Base-by-base conservation (phyloP, 2,888 invertebrate genomes). In the Drosophila eohydei region DNA sequence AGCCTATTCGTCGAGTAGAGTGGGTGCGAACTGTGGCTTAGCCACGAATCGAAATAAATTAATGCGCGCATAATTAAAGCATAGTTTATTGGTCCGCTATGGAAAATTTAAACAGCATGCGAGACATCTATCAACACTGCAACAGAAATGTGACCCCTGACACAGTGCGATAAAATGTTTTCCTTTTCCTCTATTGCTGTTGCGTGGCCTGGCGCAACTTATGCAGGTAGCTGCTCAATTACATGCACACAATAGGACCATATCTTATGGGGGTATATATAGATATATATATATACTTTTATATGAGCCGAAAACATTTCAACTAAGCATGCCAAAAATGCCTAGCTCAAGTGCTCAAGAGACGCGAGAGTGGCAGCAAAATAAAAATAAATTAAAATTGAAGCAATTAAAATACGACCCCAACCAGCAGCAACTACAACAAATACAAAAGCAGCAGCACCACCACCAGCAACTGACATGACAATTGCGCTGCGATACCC, bases 361-460 rank as follows among this genome's bases (percentile, higher is more conserved):
- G 38, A 26, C 12, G 44, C 48, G 28, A 51, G 50, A 32, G 36
- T 43, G 43, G 50, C 43, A 54, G 11, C 43, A 26, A 68, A 65
- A 72, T 66, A 71, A 70, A 88, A 78, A 66, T 84, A 85, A 89
- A 89, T 85, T 90, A 66, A 77, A 90, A 73, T 71, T 77, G 70
- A 78, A 86, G 89, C 87, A 86, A 86, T 86, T 89, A 86, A 86
- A 86, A 86, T 80, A 68, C 82, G 70, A 60, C 44, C 65, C 60
- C 79, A 65, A 78, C 67, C 75, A 65, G 67, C 64, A 63, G 59
- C 61, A 38, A 41, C 51, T 3, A 26, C 55, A 55, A 11, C 57
- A 56, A 1, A 52, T 21, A 4, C 16, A 36, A 1, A 12, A 38
- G 16, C 44, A 30, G 11, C 64, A 56, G 34, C 51, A 44, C n/a